Evolutionary conservation across 2,888 invertebrate genomes (phyloP), one percentile per base, ranked within the genome.

Genomic region (Aporophyla nigra): DNA sequence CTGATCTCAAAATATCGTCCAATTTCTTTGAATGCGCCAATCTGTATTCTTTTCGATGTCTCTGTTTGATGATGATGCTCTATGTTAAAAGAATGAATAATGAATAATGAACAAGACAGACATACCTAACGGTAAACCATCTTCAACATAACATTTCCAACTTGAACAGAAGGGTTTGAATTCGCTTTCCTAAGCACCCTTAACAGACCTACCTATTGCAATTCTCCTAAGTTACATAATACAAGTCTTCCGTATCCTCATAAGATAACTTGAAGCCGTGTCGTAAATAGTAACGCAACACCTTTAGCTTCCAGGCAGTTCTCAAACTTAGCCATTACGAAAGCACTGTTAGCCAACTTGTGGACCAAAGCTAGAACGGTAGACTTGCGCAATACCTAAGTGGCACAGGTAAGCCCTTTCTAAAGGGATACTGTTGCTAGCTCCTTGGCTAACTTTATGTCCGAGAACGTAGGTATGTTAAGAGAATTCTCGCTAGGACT

Each of bases 361-460:
- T 72, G 54, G 21, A 49, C 61, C 58, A 65, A 71, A 74, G 58
- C 66, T 66, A 71, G 76, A 82, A 77, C 62, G n/a, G 46, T 19
- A 27, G 58, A 33, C 53, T 84, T 85, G 73, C 65, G 85, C 72
- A 85, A 85, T 77, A 21, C 61, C 53, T 61, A 27, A 67, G 58
- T 71, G 59, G 63, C 62, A 24, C 16, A 67, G 40, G 51, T 76
- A 81, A 46, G 82, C 76, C 85, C 71, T 81, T 83, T 76, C 82
- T 68, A 73, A 40, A 27, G n/a, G 14, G 27, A 66, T 0, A 40
- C 27, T 53, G 14, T 21, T 49, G 27, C 43, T 53, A 63, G 14
- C 7, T 53, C 6, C 49, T 5, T 27, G 27, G 33, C 43, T 53
- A 43, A 61, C n/a, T 40, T 40, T 14, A 56, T 27, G 19, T 43